A percentile compares a stretch with the other conserved stretches of the same genome.
These are phyloP conservation scores for Stictonetta naevosa DNA, from an alignment of 2,113 vertebrate species.

Conservation along the genomic window DNA sequence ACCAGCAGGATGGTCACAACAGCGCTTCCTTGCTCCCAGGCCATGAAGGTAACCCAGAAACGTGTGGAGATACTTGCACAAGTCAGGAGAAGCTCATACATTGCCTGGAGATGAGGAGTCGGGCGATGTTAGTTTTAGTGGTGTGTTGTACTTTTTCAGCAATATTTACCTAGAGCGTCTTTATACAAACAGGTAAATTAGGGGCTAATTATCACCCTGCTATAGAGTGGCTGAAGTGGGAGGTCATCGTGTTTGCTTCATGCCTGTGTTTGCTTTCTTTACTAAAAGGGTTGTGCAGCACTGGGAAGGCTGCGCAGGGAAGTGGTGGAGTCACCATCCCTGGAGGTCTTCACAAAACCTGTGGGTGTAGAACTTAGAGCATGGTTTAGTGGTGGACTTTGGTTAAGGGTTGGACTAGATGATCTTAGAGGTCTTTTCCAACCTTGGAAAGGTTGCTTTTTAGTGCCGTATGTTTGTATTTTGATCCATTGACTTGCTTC, in stretches of 20 bases:
- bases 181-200: background rate
- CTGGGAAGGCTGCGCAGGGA: too few relatives aligned
- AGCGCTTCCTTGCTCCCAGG: fast-evolving
- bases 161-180: fast-evolving
- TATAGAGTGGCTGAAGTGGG: background rate
- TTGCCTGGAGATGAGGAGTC: background rate
- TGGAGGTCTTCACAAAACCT: too few relatives aligned
- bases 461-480: background rate
- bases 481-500: background rate
- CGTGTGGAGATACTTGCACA: fast-evolving
- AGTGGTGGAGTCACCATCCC: too few relatives aligned
- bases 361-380: too few relatives aligned
- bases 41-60: background rate
- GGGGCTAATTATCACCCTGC: background rate
- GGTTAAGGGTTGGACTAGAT: too few relatives aligned
- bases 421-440: too few relatives aligned
- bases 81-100: background rate
- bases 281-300: too few relatives aligned
- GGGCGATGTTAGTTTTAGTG: background rate
- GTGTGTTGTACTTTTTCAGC: background rate
- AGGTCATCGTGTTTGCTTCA: background rate
- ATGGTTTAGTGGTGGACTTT: too few relatives aligned
- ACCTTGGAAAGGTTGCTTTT: background rate
- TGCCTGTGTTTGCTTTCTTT: background rate
- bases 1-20: background rate